A percentile compares a stretch with the other conserved stretches of the same genome.
Evolutionary conservation across 2,113 vertebrate genomes (phyloP).

Genomic region (Ibidorhyncha struthersii): DNA sequence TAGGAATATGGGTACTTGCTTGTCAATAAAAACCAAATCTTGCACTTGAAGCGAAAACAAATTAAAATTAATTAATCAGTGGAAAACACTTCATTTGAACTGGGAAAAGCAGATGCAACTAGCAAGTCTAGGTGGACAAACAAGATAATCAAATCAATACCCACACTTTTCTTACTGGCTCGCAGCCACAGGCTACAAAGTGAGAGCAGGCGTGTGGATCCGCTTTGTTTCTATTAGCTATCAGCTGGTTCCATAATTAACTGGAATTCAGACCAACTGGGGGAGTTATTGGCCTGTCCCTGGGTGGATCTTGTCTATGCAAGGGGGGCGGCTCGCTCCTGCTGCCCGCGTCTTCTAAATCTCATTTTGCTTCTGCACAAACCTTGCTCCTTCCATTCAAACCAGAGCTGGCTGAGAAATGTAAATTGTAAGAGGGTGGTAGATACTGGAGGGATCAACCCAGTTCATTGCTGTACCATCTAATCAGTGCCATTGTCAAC

Average conservation of each 20-base stretch:
- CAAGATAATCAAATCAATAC: constrained; percentile 69
- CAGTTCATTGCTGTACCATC: background rate
- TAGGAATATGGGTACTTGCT: background rate
- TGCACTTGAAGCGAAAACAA: constrained; percentile 49
- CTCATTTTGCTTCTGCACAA: background rate
- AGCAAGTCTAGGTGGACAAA: constrained; percentile 64
- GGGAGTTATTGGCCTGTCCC: background rate
- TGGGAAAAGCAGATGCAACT: constrained; percentile 45
- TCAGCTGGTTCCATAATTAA: constrained; percentile 31
- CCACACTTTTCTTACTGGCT: constrained; percentile 34
- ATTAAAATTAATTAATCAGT: constrained; percentile 61
- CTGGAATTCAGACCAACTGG: background rate
- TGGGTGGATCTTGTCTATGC: background rate
- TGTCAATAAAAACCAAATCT: constrained; percentile 58
- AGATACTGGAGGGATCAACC: background rate
- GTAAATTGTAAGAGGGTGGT: background rate
- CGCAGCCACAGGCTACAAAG: constrained; percentile 34
- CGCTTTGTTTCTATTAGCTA: background rate
- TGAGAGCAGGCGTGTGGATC: background rate
- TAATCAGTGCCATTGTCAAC: constrained; percentile 53
- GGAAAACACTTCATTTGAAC: constrained; percentile 60
- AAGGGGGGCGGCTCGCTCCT: background rate
- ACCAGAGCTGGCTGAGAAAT: background rate
- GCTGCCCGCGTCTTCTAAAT: background rate
- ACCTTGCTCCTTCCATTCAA: background rate